Evolutionary conservation across 2,888 invertebrate genomes (phyloP).

Genomic region (Campoletis raptor): DNA sequence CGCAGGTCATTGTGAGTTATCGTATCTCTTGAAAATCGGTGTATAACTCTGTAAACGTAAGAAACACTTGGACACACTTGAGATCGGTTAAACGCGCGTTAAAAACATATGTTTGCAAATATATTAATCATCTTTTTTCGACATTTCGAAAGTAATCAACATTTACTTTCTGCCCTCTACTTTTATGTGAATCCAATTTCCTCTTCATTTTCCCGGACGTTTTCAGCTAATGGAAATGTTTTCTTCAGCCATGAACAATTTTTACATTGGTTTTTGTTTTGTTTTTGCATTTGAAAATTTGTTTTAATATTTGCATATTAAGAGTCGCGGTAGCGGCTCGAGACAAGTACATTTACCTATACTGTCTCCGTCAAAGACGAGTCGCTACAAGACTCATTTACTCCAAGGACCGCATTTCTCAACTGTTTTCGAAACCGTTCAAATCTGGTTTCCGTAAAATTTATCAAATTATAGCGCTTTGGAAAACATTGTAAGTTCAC

Average conservation of each 20-base stretch:
- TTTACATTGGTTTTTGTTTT: not conserved
- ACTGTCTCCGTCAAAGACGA: too few species aligned
- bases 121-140: not conserved
- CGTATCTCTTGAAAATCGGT: constrained; percentile 63
- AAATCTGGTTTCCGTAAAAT: too few species aligned
- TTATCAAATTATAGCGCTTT: too few species aligned
- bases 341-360: too few species aligned
- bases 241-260: not conserved
- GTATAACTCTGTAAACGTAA: constrained; percentile 5
- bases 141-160: not conserved
- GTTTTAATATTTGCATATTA: too few species aligned
- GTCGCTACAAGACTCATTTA: too few species aligned
- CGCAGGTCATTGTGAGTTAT: constrained; percentile 58
- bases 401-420: too few species aligned
- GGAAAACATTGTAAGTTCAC: too few species aligned
- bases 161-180: not conserved
- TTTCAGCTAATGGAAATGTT: too few species aligned
- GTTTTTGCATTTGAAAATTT: too few species aligned
- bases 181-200: not conserved
- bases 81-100: constrained; percentile 13
- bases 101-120: not conserved
- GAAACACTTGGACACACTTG: constrained; percentile 2
- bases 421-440: too few species aligned
- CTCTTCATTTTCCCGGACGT: not conserved
- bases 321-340: too few species aligned